These are phyloP conservation scores for Cirrhinus mrigala DNA, from an alignment of 2,797 vertebrate genomes.

Conservation along the genomic window DNA sequence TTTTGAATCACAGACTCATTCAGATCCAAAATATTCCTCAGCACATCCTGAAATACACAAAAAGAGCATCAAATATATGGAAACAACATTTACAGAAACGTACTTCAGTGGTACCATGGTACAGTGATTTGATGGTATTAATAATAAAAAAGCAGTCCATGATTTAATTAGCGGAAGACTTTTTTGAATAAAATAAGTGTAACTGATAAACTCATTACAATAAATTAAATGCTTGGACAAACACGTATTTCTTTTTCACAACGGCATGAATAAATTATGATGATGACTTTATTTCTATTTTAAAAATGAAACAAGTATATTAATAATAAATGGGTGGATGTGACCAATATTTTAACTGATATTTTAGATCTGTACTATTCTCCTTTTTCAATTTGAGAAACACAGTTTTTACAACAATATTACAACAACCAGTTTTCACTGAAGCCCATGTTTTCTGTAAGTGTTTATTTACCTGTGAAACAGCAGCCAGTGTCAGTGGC, in stretches of 20 bases:
- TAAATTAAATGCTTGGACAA: no score
- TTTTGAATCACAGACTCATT: constrained; percentile 71
- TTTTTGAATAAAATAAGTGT: no score
- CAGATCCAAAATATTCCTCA: constrained; percentile 82
- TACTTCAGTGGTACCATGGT: no score
- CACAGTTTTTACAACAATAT: neutral
- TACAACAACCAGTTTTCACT: neutral
- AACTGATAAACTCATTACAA: no score
- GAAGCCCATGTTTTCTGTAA: neutral
- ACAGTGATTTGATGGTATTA: no score
- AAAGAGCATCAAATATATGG: no score
- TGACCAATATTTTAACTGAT: neutral
- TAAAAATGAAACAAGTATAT: no score
- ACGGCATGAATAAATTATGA: neutral
- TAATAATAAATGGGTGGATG: neutral
- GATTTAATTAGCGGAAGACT: neutral
- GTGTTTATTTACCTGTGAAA: constrained; percentile 77
- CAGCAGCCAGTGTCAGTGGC: constrained; percentile 76
- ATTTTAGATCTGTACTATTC: neutral
- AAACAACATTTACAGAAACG: no score
- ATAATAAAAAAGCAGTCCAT: neutral
- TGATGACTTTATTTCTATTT: neutral
- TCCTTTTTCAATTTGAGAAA: neutral
- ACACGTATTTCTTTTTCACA: neutral
- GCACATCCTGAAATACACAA: constrained; percentile 72